Evolutionary conservation across 2,888 invertebrate species (phyloP).

Genomic region (Gymnoscelis rufifasciata): DNA sequence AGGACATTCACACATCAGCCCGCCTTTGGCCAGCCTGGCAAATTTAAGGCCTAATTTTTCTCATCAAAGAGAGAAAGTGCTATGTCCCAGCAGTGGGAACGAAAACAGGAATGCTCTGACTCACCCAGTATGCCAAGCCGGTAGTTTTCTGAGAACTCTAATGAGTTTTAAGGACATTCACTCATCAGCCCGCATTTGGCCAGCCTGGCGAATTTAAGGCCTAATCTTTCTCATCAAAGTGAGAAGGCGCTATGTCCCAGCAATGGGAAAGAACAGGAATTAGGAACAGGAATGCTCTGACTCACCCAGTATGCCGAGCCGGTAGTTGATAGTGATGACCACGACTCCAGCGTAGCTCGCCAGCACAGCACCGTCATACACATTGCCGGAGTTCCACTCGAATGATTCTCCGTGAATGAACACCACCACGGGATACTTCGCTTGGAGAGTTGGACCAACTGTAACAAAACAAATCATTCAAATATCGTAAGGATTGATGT

Average conservation of each 20-base stretch:
- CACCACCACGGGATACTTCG: conserved; percentile 90
- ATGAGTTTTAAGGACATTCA: too few relatives aligned
- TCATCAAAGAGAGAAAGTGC: not conserved
- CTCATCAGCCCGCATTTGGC: too few relatives aligned
- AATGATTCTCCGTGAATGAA: conserved; percentile 97
- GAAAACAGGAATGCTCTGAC: not conserved
- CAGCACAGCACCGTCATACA: conserved; percentile 96
- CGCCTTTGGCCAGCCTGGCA: too few relatives aligned
- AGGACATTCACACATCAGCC: too few relatives aligned
- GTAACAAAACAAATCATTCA: conserved; percentile 66
- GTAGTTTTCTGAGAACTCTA: too few relatives aligned
- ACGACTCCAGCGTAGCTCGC: conserved; percentile 95
- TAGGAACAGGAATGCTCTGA: not conserved
- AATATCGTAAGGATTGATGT: too few relatives aligned
- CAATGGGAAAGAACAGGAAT: too few relatives aligned
- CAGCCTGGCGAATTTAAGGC: too few relatives aligned
- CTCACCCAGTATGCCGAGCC: conserved; percentile 91
- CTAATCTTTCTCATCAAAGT: not conserved
- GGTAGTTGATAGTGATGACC: conserved; percentile 97
- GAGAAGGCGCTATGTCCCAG: not conserved
- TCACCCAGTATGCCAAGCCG: conserved; percentile 72
- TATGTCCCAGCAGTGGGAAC: too few relatives aligned
- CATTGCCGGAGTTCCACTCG: conserved; percentile 97
- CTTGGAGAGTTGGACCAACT: conserved; percentile 77
- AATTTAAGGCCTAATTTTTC: too few relatives aligned